Evolutionary conservation across 2,797 vertebrate species (phyloP), one percentile per base, ranked within the genome.

Genomic region (Helostoma temminkii): DNA sequence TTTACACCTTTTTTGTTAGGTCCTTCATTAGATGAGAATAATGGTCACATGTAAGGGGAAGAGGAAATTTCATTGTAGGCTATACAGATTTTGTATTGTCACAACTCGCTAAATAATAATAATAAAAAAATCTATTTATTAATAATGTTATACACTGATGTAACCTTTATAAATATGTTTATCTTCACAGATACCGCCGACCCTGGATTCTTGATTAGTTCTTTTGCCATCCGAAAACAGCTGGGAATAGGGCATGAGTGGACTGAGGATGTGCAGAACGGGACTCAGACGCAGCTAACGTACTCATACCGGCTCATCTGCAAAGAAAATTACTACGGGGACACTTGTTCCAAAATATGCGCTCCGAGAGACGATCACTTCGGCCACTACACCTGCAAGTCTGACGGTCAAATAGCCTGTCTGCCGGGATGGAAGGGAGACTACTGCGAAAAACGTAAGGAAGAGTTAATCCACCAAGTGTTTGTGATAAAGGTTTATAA

Each of bases 251-350:
- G 96, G 47, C 91, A 91, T 88, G 94, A 92, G 80, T 99, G 98
- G 98, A 93, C 90, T 59, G 92, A 81, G 83, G 94, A 95, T 54
- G 93, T 93, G 86, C 95, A 94, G 88, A 92, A 58, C 55, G 78
- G 81, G 84, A 80, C 88, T 26, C 93, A 93, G 91, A 96, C 95
- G 28, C 94, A 94, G 93, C 94, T 99, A 80, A 94, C 94, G 83
- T 99, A 96, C 92, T 97, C 97, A 80, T 99, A 98, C 95, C 96
- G 97, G 74, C 96, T 98, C 91, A 93, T 99, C 91, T 99, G 98
- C 95, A 96, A 96, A 79, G 97, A 97, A 78, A 94, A 99, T 92
- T 99, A 98, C 94, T 99, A 99, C 87, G 97, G 97, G 19, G 96
- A 97, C 90, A 97, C 94, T 93, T 99, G 97, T 92, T 98, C 97